phyloP scores from a whole-genome alignment of 2,113 vertebrate genomes.

The Taurulus bubalis region DNA sequence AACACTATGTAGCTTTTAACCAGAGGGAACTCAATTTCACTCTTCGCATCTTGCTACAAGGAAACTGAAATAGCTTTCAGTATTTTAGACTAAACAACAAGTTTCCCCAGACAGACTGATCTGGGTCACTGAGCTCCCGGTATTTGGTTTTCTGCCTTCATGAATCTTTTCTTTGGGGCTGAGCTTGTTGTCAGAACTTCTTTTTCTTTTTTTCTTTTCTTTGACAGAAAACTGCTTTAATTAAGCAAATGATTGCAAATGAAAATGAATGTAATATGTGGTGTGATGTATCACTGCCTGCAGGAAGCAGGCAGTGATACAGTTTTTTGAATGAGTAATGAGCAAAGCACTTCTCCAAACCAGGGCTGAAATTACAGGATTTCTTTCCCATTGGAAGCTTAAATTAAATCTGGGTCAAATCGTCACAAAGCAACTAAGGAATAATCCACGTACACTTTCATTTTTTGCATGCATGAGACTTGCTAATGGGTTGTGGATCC shows the following conservation, averaged over 20 bases:
- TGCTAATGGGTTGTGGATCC: not conserved
- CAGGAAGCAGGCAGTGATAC: not conserved
- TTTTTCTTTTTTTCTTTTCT: not conserved
- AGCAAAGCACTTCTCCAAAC: not conserved
- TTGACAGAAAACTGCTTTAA: conserved; percentile 1
- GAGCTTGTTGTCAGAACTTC: too few relatives aligned
- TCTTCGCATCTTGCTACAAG: too few relatives aligned
- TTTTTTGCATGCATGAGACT: conserved; percentile 2
- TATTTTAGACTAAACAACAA: too few relatives aligned
- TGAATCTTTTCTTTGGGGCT: too few relatives aligned
- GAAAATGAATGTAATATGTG: not conserved
- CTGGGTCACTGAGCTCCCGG: too few relatives aligned
- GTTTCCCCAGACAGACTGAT: too few relatives aligned
- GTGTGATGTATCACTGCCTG: not conserved
- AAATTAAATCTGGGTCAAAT: conserved; percentile 18
- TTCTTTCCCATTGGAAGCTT: conserved; percentile 11
- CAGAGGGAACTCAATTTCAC: too few relatives aligned
- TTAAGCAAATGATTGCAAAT: not conserved
- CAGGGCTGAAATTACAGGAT: conserved; percentile 12
- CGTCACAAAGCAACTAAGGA: not conserved
- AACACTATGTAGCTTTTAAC: too few relatives aligned
- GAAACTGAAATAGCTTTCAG: too few relatives aligned
- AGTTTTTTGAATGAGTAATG: not conserved
- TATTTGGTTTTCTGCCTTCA: too few relatives aligned
- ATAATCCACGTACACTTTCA: not conserved